phyloP scores from a whole-genome alignment of 2,113 vertebrate genomes.

The Arothron firmamentum region DNA sequence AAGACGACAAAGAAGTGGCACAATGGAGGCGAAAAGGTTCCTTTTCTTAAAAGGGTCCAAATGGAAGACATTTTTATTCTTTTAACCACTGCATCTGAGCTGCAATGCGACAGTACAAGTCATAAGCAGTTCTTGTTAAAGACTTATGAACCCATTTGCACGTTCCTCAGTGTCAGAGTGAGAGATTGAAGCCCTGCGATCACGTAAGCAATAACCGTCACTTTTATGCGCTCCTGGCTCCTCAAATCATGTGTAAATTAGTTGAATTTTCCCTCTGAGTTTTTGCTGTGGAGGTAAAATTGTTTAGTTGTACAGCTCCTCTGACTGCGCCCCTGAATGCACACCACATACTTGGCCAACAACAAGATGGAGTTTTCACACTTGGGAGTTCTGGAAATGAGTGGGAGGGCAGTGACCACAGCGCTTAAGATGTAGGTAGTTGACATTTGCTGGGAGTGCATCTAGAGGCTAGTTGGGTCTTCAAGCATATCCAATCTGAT shows the following conservation, averaged over 20 bases:
- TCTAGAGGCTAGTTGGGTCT: constrained; percentile 60
- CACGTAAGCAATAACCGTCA: constrained; percentile 38
- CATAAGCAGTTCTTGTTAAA: constrained; percentile 48
- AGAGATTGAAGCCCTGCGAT: constrained; percentile 21
- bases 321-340: no score
- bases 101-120: constrained; percentile 58
- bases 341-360: constrained; percentile 25
- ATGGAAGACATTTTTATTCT: constrained; percentile 29
- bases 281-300: not conserved
- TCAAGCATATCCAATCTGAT: constrained; percentile 69
- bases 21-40: constrained; percentile 10
- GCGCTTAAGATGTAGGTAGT: constrained; percentile 50
- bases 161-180: constrained; percentile 25
- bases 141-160: constrained; percentile 49
- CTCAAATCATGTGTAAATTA: constrained; percentile 42
- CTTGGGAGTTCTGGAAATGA: constrained; percentile 45
- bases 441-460: constrained; percentile 51
- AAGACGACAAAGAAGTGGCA: constrained; percentile 58
- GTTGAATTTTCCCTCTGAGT: constrained; percentile 14
- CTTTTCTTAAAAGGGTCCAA: constrained; percentile 39
- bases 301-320: no score
- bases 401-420: constrained; percentile 55
- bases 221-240: constrained; percentile 39
- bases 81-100: constrained; percentile 42
- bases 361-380: constrained; percentile 46